Evolutionary conservation across 1,140 invertebrate species (phyloP), one percentile per base, ranked within the genome.

Genomic region (Bombyx mori): DNA sequence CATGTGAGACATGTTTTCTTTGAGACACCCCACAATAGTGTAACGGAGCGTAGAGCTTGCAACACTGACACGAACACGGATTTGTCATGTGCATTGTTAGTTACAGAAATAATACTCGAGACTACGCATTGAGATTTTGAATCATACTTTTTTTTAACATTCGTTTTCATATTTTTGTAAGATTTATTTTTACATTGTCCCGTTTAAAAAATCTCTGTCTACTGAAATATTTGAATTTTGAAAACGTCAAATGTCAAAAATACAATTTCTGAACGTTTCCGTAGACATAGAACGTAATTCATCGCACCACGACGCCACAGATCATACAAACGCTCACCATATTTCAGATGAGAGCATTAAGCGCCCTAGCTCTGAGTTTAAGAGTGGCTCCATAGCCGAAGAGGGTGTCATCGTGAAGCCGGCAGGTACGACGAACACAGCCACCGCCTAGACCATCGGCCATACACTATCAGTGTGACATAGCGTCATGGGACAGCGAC

Each of bases 261-360:
- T 9, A 49, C 22, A 48, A 53, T 58, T 8, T 63, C 54, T 35
- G 26, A 58, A 66, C 67, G 7, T 35, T 72, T 74, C 62, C 68
- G 69, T 76, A 73, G 78, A 74, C 65, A 74, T 79, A 77, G 81
- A 77, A 72, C 62, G 73, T 78, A 76, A 76, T 35, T 35, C 26
- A 35, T 35, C 26, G 26, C 26, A 35, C 26, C 26, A 35, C 56
- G 48, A 77, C 79, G 76, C 72, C 58, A 69, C 81, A 82, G 62
- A 71, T 75, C 81, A 84, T 85, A 85, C 79, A 82, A 77, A 76
- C 77, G 75, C 77, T 81, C 77, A 76, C 79, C 77, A 82, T 79
- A 84, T 86, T 86, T 86, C 83, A 86, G 83, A 86, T 86, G 83
- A 86, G 74, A 79, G 73, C 79, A 75, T 86, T 74, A 86, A 86